A percentile compares a stretch with the other conserved stretches of the same genome.
phyloP scores from a whole-genome alignment of 2,113 vertebrate species.

The Guaruba guarouba region DNA sequence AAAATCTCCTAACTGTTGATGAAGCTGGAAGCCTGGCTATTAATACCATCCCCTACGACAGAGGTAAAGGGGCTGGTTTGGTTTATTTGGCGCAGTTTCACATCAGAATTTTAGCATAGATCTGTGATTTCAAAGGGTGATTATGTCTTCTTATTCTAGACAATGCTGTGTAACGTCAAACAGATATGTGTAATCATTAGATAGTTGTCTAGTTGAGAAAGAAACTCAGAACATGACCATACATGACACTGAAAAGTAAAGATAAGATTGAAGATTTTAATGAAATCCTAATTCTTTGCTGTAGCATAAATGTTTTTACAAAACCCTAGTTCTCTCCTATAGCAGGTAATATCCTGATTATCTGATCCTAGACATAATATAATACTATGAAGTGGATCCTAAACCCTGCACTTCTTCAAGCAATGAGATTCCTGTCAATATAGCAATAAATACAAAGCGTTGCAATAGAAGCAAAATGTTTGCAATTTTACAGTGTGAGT shows the following conservation, averaged over 20 bases:
- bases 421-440: background rate
- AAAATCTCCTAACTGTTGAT: background rate
- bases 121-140: background rate
- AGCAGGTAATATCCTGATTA: background rate
- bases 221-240: background rate
- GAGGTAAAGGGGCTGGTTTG: background rate
- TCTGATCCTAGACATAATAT: background rate
- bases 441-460: background rate
- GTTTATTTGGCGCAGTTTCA: background rate
- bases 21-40: background rate
- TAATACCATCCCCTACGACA: background rate
- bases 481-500: background rate
- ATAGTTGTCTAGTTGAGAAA: background rate
- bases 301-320: background rate
- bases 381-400: background rate
- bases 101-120: background rate
- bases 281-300: background rate
- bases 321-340: background rate
- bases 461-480: background rate
- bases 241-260: background rate
- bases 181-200: background rate
- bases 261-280: background rate
- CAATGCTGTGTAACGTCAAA: background rate
- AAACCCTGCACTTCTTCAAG: background rate
- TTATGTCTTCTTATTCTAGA: background rate